A percentile compares a stretch with the other conserved stretches of the same genome.
phyloP scores from a whole-genome alignment of 2,888 invertebrate genomes.

The Thymelicus lineola region DNA sequence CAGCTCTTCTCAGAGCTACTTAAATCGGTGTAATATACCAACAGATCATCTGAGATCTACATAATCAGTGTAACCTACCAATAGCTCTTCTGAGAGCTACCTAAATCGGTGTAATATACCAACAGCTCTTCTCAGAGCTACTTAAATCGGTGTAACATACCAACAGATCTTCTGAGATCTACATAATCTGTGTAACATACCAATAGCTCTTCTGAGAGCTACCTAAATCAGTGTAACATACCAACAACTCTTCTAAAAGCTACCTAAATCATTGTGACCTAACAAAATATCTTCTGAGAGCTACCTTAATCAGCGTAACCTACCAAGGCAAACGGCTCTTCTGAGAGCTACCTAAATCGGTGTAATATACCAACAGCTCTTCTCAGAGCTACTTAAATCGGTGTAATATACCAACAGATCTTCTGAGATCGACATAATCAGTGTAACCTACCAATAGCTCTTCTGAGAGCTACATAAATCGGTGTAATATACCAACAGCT shows the following conservation, averaged over 20 bases:
- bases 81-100: conserved; percentile 31
- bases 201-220: conserved; percentile 1
- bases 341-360: neutral
- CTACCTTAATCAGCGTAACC: conserved; percentile 29
- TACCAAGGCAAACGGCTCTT: conserved; percentile 1
- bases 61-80: conserved; percentile 29
- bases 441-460: conserved; percentile 21
- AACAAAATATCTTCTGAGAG: conserved; percentile 36
- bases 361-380: conserved; percentile 13
- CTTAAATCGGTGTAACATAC: neutral
- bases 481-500: neutral
- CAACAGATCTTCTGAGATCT: conserved; percentile 18
- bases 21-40: neutral
- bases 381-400: conserved; percentile 29
- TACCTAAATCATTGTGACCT: conserved; percentile 21
- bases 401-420: conserved; percentile 27
- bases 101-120: neutral
- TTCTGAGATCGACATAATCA: conserved; percentile 26
- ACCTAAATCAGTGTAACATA: conserved; percentile 26
- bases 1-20: too few relatives aligned
- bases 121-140: neutral
- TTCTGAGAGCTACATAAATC: neutral
- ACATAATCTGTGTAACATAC: conserved; percentile 9
- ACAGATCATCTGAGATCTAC: conserved; percentile 33
- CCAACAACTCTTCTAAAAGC: conserved; percentile 34